Evolutionary conservation across 1,140 invertebrate species (phyloP).

Genomic region (Drosophila albomicans): DNA sequence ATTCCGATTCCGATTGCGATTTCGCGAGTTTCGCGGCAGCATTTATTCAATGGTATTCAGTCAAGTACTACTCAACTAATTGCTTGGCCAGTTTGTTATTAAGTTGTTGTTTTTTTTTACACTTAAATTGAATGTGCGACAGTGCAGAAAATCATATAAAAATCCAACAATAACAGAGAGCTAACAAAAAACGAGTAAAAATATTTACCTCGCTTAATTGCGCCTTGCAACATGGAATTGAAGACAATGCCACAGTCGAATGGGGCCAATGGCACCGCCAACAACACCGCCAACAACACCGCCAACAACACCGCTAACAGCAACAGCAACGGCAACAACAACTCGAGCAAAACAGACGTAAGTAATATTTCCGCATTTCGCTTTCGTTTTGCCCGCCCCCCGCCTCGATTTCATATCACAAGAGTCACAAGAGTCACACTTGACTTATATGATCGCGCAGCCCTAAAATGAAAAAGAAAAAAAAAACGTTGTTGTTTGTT

Average conservation of each 20-base stretch:
- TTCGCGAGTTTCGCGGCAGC: not conserved
- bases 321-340: not conserved
- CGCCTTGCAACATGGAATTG: conserved; percentile 49
- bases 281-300: conserved; percentile 3
- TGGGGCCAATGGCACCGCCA: conserved; percentile 31
- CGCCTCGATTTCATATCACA: conserved; percentile 9
- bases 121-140: conserved; percentile 30
- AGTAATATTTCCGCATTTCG: conserved; percentile 33
- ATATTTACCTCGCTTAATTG: conserved; percentile 13
- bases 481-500: not conserved
- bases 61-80: not conserved
- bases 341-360: conserved; percentile 32
- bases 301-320: conserved; percentile 4
- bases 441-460: not conserved
- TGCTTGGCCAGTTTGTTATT: conserved; percentile 21
- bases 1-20: too few relatives aligned
- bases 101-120: conserved; percentile 7
- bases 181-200: conserved; percentile 7
- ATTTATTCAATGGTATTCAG: conserved; percentile 14
- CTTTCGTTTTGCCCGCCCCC: not conserved
- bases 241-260: conserved; percentile 41
- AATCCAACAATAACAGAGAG: conserved; percentile 16
- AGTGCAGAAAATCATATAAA: conserved; percentile 26
- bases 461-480: not conserved
- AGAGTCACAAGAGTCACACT: not conserved